Percentiles rank a stretch among this genome's conserved stretches.
Conservation (phyloP, 2,113 vertebrate species). For the Leptobrachium leishanense region DNA sequence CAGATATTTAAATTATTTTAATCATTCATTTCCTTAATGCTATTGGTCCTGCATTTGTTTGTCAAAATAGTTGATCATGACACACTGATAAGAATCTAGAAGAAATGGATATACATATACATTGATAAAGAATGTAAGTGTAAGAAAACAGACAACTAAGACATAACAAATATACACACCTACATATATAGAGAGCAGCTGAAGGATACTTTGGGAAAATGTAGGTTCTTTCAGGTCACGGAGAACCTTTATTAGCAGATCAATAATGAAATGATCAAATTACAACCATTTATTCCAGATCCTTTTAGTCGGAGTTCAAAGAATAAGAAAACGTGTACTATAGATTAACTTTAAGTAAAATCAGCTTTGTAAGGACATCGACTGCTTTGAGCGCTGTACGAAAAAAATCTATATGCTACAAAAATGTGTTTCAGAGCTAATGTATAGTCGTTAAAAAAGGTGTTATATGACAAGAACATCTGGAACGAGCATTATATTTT, state of each 20-base stretch:
- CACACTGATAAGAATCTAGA: too few species aligned
- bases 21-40: too few species aligned
- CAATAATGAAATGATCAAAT: slow-evolving; percentile 44
- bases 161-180: slow-evolving; percentile 2
- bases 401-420: not conserved
- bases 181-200: slow-evolving; percentile 39
- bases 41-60: too few species aligned
- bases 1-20: too few species aligned
- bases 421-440: not conserved
- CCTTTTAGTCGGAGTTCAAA: slow-evolving; percentile 37
- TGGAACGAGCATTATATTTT: not conserved
- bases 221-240: slow-evolving; percentile 35
- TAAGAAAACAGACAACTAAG: too few species aligned
- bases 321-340: slow-evolving; percentile 32
- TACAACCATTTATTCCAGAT: slow-evolving; percentile 32
- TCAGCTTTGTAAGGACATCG: slow-evolving; percentile 3
- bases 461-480: not conserved
- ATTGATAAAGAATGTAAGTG: too few species aligned
- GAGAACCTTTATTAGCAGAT: slow-evolving; percentile 41
- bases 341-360: slow-evolving; percentile 34
- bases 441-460: not conserved
- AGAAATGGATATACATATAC: too few species aligned
- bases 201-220: slow-evolving; percentile 11
- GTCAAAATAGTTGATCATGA: too few species aligned
- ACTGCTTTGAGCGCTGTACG: not conserved